Evolutionary conservation across 1,140 invertebrate genomes (phyloP).

Genomic region (Macrobrachium nipponense): DNA sequence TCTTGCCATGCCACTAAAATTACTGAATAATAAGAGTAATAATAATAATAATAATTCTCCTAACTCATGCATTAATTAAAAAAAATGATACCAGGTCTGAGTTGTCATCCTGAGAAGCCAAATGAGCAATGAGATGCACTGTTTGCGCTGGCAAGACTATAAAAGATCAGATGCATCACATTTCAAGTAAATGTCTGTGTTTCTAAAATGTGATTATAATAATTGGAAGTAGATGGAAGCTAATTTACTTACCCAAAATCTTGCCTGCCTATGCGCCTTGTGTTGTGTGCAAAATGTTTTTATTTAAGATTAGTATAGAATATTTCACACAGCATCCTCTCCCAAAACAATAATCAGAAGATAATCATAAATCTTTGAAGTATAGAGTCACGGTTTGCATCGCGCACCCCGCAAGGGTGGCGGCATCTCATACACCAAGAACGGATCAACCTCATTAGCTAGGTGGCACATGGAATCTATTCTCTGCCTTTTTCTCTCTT

Average conservation of each 20-base stretch:
- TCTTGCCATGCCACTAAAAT: no score
- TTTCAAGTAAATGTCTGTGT: background rate
- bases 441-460: slow-evolving; percentile 59
- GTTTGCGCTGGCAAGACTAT: no score
- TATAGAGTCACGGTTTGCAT: slow-evolving; percentile 20
- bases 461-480: background rate
- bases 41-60: no score
- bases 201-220: slow-evolving; percentile 20
- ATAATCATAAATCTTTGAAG: slow-evolving; percentile 1
- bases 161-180: no score
- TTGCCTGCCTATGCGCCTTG: slow-evolving; percentile 54
- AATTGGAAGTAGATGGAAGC: slow-evolving; percentile 13
- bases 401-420: slow-evolving; percentile 20
- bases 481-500: background rate
- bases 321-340: background rate
- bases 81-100: no score
- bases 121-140: no score
- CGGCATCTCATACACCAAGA: background rate
- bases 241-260: slow-evolving; percentile 50
- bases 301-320: slow-evolving; percentile 35
- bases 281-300: slow-evolving; percentile 37
- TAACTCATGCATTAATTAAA: no score
- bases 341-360: slow-evolving; percentile 21
- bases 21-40: no score
- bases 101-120: no score